Conservation (phyloP, 2,888 invertebrate species). For the Vesta saturnalis region DNA sequence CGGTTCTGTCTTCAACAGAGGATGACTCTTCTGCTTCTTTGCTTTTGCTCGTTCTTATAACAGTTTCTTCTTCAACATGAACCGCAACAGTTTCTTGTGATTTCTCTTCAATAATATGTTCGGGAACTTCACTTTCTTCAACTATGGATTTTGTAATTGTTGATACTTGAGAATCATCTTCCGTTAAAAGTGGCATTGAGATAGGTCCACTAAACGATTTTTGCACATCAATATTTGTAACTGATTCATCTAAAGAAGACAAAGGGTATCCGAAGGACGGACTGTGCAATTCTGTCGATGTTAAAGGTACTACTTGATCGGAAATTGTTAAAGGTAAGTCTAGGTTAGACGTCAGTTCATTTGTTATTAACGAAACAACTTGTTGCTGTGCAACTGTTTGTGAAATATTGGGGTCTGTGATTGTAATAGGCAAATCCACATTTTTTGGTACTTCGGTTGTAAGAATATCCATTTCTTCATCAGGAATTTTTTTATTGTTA, state of each 20-base stretch:
- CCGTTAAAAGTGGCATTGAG: slow-evolving; percentile 70
- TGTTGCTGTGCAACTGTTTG: slow-evolving; percentile 63
- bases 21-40: not conserved
- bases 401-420: slow-evolving; percentile 79
- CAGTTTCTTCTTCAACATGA: not conserved
- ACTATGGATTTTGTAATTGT: slow-evolving; percentile 30
- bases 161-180: slow-evolving; percentile 61
- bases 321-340: slow-evolving; percentile 78
- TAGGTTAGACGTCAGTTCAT: slow-evolving; percentile 58
- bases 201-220: slow-evolving; percentile 61
- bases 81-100: not conserved
- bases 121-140: slow-evolving; percentile 20
- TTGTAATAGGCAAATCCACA: slow-evolving; percentile 78
- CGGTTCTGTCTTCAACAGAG: not conserved
- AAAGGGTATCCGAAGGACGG: slow-evolving; percentile 58
- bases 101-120: slow-evolving; percentile 17
- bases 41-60: no score
- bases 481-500: slow-evolving; percentile 59
- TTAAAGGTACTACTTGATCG: slow-evolving; percentile 69
- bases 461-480: slow-evolving; percentile 56
- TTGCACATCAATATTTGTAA: slow-evolving; percentile 52
- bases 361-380: slow-evolving; percentile 53
- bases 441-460: slow-evolving; percentile 69
- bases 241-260: slow-evolving; percentile 57
- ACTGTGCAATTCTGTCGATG: slow-evolving; percentile 57